Percentiles rank a stretch among this genome's conserved stretches.
Evolutionary conservation across 1,140 invertebrate species (phyloP).

Genomic region (Cydia pomonella): DNA sequence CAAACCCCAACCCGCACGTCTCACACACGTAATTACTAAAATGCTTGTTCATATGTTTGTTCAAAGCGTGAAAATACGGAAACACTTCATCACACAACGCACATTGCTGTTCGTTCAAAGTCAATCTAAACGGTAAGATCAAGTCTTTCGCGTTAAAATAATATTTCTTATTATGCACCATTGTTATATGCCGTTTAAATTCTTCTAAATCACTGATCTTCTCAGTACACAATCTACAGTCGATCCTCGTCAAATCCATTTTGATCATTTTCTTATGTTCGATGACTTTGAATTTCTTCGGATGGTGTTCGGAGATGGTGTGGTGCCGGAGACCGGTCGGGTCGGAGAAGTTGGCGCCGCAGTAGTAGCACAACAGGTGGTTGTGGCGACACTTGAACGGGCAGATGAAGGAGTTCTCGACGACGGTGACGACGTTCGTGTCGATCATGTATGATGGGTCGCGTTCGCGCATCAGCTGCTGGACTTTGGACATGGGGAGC

Average conservation of each 20-base stretch:
- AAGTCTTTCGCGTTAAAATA: constrained; percentile 61
- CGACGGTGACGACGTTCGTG: constrained; percentile 64
- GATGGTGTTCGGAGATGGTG: constrained; percentile 51
- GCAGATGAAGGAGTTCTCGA: constrained; percentile 67
- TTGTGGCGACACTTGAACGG: constrained; percentile 73
- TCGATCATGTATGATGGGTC: constrained; percentile 65
- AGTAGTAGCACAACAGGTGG: constrained; percentile 68
- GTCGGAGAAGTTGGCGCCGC: constrained; percentile 57
- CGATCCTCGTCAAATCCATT: constrained; percentile 64
- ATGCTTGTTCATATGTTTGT: constrained; percentile 74
- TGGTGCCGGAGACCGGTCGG: constrained; percentile 53
- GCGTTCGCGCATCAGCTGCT: constrained; percentile 62
- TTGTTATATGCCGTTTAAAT: constrained; percentile 59
- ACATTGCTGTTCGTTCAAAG: constrained; percentile 56
- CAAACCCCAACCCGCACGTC: constrained; percentile 83
- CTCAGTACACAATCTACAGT: constrained; percentile 57
- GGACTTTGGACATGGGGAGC: constrained; percentile 63
- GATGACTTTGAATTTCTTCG: constrained; percentile 66
- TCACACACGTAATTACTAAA: constrained; percentile 82
- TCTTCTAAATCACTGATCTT: constrained; percentile 57
- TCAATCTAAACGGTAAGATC: constrained; percentile 62
- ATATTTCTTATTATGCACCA: constrained; percentile 60
- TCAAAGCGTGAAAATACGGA: constrained; percentile 70
- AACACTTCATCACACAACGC: constrained; percentile 58
- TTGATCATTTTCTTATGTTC: constrained; percentile 71